phyloP scores from a whole-genome alignment of 2,797 vertebrate species.

The Poeciliopsis paucimaculata region DNA sequence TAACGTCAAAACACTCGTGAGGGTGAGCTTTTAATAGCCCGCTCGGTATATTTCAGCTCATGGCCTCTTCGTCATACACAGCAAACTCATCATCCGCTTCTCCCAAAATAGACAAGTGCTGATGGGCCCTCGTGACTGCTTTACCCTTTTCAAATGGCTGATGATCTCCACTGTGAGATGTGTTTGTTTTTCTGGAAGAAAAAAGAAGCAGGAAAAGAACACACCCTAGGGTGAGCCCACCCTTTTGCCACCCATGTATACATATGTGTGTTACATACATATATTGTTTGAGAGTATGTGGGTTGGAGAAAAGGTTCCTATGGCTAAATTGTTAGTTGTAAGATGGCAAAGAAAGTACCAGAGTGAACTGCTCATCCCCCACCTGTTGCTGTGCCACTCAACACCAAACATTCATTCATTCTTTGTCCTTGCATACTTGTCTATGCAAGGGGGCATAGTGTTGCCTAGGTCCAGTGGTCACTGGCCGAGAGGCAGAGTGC shows the following conservation, averaged over 20 bases:
- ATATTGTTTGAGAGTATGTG: too few relatives aligned
- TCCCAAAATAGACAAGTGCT: constrained; percentile 58
- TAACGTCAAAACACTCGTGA: constrained; percentile 67
- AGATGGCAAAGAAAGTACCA: not conserved
- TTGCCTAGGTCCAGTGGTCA: too few relatives aligned
- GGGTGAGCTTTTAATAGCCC: constrained; percentile 68
- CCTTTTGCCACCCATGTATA: not conserved
- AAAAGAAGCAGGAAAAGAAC: constrained; percentile 4
- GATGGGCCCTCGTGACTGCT: constrained; percentile 33
- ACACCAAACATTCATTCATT: not conserved
- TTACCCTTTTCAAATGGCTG: constrained; percentile 43
- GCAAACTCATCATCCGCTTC: constrained; percentile 34
- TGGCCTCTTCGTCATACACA: constrained; percentile 54
- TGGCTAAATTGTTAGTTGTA: not conserved
- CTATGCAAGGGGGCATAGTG: too few relatives aligned
- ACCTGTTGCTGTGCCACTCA: not conserved
- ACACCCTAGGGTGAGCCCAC: not conserved
- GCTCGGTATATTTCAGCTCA: constrained; percentile 64
- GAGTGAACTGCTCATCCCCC: not conserved
- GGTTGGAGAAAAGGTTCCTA: not conserved
- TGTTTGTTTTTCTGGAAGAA: constrained; percentile 19
- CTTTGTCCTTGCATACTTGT: too few relatives aligned
- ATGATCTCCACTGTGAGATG: constrained; percentile 23
- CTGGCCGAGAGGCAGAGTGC: too few relatives aligned
- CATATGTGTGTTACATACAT: too few relatives aligned